Evolutionary conservation across 2,797 vertebrate genomes (phyloP), one percentile per base, ranked within the genome.

Genomic region (Natrix natrix): DNA sequence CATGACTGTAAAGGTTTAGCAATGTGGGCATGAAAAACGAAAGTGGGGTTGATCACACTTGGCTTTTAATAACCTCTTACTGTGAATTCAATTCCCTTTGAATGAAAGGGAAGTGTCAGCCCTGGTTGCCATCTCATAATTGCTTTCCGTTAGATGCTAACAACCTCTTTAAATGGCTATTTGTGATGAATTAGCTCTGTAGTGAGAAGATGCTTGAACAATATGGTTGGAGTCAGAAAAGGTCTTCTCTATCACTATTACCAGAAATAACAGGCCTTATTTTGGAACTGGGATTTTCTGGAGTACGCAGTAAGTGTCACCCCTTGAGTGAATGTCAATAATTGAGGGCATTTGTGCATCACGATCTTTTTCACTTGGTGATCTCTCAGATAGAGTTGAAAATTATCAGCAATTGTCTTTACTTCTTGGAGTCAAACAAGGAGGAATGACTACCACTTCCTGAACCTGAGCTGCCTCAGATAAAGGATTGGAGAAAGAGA

Each of bases 51-150:
- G 20, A 56, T 48, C 26, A 16, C 10, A 28, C 48, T 61, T 57
- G 66, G 48, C 69, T 63, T 37, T 63, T 88, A 57, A 91, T 37
- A 56, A 28, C 61, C 60, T 48, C 92, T 28, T 43, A 22, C 28
- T 60, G 92, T 32, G 52, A 93, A 93, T 93, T 61, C 86, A 60
- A 54, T 93, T 91, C 89, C 8, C 55, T 88, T 60, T 32, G 32
- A 52, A 52, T 16, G 54, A 69, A 90, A 54, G 32, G 28, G 5
- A 61, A 60, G 24, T 2, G 8, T 13, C 16, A n/a, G 16, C 63
- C 20, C 60, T 24, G 13, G 32, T 55, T 86, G 11, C 28, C 28
- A 1, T 54, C 28, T 37, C 74, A n/a, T 52, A 56, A 86, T 26
- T 89, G 56, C 37, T 26, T 66, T 61, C 74, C 24, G 13, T 37